Base-by-base conservation (phyloP, 1,140 invertebrate species). In the Leptopilina clavipes region DNA sequence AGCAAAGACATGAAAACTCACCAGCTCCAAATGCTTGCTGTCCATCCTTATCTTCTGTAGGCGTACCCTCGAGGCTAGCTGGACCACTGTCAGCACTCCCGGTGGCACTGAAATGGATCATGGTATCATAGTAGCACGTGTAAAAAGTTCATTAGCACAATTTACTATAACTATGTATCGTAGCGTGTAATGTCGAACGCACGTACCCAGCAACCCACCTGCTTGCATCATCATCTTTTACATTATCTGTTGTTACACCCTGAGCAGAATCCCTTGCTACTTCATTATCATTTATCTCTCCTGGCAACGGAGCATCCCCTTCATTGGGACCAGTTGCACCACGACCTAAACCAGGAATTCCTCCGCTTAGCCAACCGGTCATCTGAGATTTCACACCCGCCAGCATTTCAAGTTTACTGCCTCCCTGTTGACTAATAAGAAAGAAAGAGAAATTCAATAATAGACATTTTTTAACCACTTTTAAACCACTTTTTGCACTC, bases 41-140 rank as follows among this genome's bases (percentile, higher is more conserved):
- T 81, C 93, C 93, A 74, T 95, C 94, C 85, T 94, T 94, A 83
- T 96, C 95, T 80, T 96, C 95, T 75, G 93, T 94, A 75, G 94
- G 95, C 25, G 95, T 94, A 77, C 94, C 95, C 71, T 92, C 92
- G 72, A 93, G 93, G 74, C 94, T 95, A 43, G 91, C 94, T 59
- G 94, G 94, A 81, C 94, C 93, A 86, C 95, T 96, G 87, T 97
- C 96, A 17, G 95, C 95, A 76, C 95, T 95, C 70, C 95, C 95
- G 79, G 96, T 97, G 74, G 95, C 95, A 91, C 95, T 96, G 91
- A 79, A 91, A 89, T 71, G 37, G 43, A 76, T 31, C 5, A 31
- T 31, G 0, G 25, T 65, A 37, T 65, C 11, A 65, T 65, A 31
- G 59, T 65, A 31, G 22, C 56, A 65, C 56, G 56, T n/a, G 12